Evolutionary conservation across 1,140 invertebrate species (phyloP), one percentile per base, ranked within the genome.

Genomic region (Phortica variegata): DNA sequence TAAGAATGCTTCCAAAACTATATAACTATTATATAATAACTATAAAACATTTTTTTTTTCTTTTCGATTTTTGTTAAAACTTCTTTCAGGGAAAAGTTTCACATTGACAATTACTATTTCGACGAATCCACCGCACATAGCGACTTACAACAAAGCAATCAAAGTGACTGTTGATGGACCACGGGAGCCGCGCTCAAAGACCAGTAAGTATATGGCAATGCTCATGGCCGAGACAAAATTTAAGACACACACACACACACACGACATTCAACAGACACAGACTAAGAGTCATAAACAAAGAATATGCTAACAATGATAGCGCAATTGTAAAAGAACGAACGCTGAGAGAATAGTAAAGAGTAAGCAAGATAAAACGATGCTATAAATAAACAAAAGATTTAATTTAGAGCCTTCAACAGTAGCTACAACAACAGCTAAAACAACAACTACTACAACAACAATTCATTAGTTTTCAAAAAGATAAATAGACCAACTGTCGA

Each of bases 91-190:
- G 41, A 98, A 98, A 78, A 97, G 93, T 65, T 98, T 99, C 77
- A 95, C 93, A 37, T 78, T 98, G 63, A 97, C 94, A 58, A 98
- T 99, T 78, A 95, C 92, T 23, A 84, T 99, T 45, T 90, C 87
- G 56, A 94, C 92, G 50, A 84, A 85, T 58, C 95, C 96, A 38
- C 92, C 93, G 8, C 93, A 97, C 79, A 89, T 98, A 33, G 90
- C 94, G n/a, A 95, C 94, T 3, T 98, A 98, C 79, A 91, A 88
- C 61, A 98, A 98, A 77, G 95, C 95, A 23, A 98, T 99, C 77
- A 99, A 99, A 81, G 94, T 98, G 42, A 98, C 95, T 5, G 90
- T 92, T 15, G 96, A 98, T 79, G 96, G 96, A 69, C 96, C 96
- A n/a, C 79, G 96, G 68, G 95, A 98, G 79, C 95, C 95, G 8